phyloP scores from a whole-genome alignment of 2,113 vertebrate genomes.

The Lates calcarifer region DNA sequence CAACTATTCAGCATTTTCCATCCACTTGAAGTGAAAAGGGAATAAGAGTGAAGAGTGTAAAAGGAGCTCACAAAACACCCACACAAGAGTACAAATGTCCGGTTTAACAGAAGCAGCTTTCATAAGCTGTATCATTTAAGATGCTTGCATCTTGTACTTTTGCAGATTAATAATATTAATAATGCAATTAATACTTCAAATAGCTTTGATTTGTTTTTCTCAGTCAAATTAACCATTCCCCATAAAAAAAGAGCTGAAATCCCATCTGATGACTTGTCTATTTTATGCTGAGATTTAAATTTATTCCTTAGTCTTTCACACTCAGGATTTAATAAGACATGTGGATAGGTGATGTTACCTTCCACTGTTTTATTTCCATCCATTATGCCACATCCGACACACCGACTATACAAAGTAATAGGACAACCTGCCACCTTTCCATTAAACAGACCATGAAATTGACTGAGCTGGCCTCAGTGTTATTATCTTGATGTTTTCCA shows the following conservation, averaged over 20 bases:
- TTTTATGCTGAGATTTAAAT: slow-evolving; percentile 16
- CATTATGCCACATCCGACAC: slow-evolving; percentile 58
- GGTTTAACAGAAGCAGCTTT: neutral
- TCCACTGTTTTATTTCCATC: slow-evolving; percentile 47
- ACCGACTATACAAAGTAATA: slow-evolving; percentile 52
- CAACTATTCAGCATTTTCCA: neutral
- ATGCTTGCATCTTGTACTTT: neutral
- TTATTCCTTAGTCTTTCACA: slow-evolving; percentile 1
- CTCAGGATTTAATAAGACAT: slow-evolving; percentile 36
- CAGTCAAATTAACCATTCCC: neutral
- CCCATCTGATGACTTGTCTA: neutral
- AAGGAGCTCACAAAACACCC: neutral
- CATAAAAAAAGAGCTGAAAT: neutral
- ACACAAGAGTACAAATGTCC: neutral
- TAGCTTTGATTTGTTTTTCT: slow-evolving; percentile 2
- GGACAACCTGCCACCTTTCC: slow-evolving; percentile 60
- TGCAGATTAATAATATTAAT: neutral
- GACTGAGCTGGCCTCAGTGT: slow-evolving; percentile 43
- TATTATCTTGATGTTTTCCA: slow-evolving; percentile 54
- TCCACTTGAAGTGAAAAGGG: neutral
- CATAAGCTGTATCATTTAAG: neutral
- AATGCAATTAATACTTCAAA: neutral
- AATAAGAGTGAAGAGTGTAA: neutral
- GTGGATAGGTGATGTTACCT: slow-evolving; percentile 22
- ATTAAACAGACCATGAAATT: slow-evolving; percentile 67